Conservation (phyloP, 2,113 vertebrate species). For the Cavia porcellus region DNA sequence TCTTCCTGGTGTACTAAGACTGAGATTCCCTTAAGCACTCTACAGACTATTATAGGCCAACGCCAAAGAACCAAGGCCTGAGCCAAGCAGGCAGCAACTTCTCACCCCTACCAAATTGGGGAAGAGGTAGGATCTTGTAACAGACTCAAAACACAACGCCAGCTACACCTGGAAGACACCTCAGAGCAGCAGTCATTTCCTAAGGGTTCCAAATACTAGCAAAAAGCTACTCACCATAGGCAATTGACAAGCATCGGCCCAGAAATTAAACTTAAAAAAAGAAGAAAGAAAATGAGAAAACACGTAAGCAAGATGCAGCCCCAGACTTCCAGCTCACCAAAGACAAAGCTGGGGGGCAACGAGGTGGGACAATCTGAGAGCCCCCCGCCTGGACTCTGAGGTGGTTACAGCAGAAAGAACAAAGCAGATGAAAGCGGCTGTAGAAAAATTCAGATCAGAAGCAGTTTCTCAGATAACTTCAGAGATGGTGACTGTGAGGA, state of each 20-base stretch:
- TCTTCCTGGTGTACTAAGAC: background rate
- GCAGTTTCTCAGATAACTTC: background rate
- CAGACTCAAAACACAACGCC: background rate
- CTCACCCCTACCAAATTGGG: background rate
- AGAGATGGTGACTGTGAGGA: background rate
- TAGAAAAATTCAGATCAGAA: no score
- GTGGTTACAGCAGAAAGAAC: no score
- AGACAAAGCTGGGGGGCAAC: background rate
- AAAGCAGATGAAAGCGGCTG: no score
- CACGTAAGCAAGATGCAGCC: background rate
- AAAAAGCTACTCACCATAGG: background rate
- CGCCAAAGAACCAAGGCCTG: background rate
- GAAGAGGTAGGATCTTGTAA: background rate
- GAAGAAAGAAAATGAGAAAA: background rate
- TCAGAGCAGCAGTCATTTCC: background rate
- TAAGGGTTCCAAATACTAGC: background rate
- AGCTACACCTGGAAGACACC: background rate
- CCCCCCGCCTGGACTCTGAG: no score
- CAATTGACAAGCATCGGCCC: background rate
- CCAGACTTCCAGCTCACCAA: no score
- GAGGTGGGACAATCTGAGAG: background rate
- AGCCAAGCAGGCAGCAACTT: background rate
- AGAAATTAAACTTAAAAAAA: background rate
- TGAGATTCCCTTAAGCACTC: background rate
- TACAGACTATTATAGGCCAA: background rate